Evolutionary conservation across 2,113 vertebrate species (phyloP).

Genomic region (Odocoileus hemionus): DNA sequence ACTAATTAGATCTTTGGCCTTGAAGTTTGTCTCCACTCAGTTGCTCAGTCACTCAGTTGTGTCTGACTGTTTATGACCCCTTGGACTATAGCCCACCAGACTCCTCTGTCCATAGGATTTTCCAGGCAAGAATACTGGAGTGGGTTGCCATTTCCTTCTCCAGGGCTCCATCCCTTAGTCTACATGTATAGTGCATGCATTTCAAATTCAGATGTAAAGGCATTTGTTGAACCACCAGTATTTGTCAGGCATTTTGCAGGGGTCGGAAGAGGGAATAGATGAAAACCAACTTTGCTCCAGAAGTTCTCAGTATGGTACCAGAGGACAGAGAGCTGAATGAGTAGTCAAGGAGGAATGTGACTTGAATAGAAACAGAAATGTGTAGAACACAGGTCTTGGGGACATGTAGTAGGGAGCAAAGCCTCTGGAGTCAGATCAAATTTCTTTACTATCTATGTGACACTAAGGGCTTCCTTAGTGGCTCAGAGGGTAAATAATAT

Average conservation of each 20-base stretch:
- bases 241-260: not conserved
- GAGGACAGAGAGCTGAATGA: not conserved
- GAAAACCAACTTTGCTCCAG: not conserved
- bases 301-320: not conserved
- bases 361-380: not conserved
- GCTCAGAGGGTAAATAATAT: not conserved
- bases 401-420: not conserved
- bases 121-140: not conserved
- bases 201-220: not conserved
- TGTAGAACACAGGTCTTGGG: not conserved
- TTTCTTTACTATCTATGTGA: not conserved
- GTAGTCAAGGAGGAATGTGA: not conserved
- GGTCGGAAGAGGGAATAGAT: not conserved
- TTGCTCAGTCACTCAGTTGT: not conserved
- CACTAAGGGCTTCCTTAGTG: not conserved
- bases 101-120: not conserved
- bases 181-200: not conserved
- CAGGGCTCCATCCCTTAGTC: not conserved
- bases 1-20: constrained; percentile 16
- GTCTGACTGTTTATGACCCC: not conserved
- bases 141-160: not conserved
- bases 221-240: not conserved
- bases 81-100: not conserved
- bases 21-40: not conserved
- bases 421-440: not conserved